Conservation (phyloP, 2,113 vertebrate genomes). For the Apteryx mantelli region DNA sequence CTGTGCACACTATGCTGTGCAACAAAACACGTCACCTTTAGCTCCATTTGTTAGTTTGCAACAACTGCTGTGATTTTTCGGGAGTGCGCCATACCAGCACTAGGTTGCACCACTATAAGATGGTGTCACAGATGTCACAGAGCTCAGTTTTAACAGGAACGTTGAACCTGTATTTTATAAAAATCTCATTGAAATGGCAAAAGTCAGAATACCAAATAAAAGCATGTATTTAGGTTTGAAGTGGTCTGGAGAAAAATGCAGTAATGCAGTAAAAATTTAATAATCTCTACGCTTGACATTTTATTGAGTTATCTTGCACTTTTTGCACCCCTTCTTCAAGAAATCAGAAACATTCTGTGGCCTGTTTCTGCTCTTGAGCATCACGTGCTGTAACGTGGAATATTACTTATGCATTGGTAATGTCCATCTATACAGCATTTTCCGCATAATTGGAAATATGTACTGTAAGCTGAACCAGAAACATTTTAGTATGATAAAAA, state of each 20-base stretch:
- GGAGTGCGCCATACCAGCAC: background rate
- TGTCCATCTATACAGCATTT: background rate
- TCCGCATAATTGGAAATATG: background rate
- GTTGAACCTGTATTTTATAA: background rate
- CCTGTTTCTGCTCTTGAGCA: background rate
- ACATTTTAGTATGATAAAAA: background rate
- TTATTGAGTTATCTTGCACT: background rate
- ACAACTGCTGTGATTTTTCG: background rate
- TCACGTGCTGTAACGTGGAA: background rate
- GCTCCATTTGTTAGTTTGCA: background rate
- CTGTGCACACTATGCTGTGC: background rate
- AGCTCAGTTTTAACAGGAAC: background rate
- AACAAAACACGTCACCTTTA: background rate
- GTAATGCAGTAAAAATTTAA: background rate
- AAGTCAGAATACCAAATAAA: background rate
- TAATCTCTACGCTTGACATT: background rate
- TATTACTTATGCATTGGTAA: background rate
- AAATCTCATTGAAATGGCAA: background rate
- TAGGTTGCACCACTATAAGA: background rate
- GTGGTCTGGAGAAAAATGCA: background rate
- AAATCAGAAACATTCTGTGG: background rate
- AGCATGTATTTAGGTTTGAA: background rate
- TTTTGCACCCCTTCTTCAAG: background rate
- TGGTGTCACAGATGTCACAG: background rate
- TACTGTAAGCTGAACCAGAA: background rate